These are phyloP conservation scores for Amphiduros pacificus DNA, from an alignment of 2,888 invertebrate species.

Conservation along the genomic window DNA sequence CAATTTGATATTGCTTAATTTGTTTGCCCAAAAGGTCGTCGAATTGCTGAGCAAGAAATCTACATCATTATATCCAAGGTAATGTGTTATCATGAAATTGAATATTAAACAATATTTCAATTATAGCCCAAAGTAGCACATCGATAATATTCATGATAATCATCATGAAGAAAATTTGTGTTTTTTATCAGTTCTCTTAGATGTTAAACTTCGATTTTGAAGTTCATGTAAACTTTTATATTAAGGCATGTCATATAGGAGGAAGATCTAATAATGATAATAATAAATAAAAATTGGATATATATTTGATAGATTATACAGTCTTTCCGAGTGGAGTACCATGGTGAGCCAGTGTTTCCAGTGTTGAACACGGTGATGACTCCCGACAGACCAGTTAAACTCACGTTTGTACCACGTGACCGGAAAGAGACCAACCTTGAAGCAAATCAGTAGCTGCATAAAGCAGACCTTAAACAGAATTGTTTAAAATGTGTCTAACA, in stretches of 20 bases:
- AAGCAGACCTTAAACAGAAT: no score
- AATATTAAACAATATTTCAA: not conserved
- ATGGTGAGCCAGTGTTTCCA: slow-evolving; percentile 57
- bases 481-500: no score
- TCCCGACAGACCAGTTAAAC: slow-evolving; percentile 58
- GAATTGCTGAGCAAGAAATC: slow-evolving; percentile 66
- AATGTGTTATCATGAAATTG: not conserved
- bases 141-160: not conserved
- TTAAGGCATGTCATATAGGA: not conserved
- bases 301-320: slow-evolving; percentile 54
- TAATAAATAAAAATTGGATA: no score
- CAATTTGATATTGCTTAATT: not conserved
- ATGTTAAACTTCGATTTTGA: not conserved
- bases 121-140: not conserved
- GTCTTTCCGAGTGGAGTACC: slow-evolving; percentile 59
- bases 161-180: not conserved
- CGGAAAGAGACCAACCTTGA: no score
- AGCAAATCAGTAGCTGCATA: no score
- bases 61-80: slow-evolving; percentile 62
- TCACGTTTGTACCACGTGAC: slow-evolving; percentile 12
- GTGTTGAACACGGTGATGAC: slow-evolving; percentile 63
- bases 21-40: slow-evolving; percentile 53
- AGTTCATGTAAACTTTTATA: not conserved
- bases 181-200: not conserved
- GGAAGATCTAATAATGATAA: no score